Evolutionary conservation across 1,140 invertebrate species (phyloP), one percentile per base, ranked within the genome.

Genomic region (Orius insidiosus): DNA sequence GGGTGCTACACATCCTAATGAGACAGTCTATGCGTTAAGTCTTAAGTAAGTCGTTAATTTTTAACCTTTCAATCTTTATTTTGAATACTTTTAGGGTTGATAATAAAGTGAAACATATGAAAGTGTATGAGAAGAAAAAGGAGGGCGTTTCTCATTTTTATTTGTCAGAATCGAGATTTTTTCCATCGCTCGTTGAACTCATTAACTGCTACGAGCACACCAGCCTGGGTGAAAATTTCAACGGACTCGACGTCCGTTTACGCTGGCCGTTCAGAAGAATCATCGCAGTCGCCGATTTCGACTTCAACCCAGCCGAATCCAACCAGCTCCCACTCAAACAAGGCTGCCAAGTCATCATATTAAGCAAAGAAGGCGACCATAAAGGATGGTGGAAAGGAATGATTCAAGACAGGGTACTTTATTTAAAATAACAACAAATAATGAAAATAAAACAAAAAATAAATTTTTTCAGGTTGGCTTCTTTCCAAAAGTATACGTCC

Each of bases 171-270:
- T 81, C 83, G n/a, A 72, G 86, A 41, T 89, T 81, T 60, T 96
- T 96, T 59, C 80, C 81, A 56, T 83, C 78, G 56, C 75, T 90
- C 45, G 78, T 86, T 54, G 87, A 93, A 60, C 68, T 95, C 16
- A 77, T 95, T 38, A 76, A 79, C 35, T 90, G 84, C 64, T 95
- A 96, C 61, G 81, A 93, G 61, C 72, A 80, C 40, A 81, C 79
- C 47, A 87, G 84, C 58, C 66, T 95, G 40, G 74, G 76, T 1
- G 87, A 94, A 66, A 93, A 89, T 63, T 96, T 95, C 64, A 78
- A 79, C n/a, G 76, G 77, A 76, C 61, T 83, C 44, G 76, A 85
- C 61, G 79, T 80, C 47, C 71, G 70, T 42, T 61, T 86, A 14
- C 66, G 78, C 45, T 83, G 78, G 76, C 80, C 82, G 10, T 85